Conservation (phyloP, 92 coral and sea anemone species). For the Actinernus sp. region DNA sequence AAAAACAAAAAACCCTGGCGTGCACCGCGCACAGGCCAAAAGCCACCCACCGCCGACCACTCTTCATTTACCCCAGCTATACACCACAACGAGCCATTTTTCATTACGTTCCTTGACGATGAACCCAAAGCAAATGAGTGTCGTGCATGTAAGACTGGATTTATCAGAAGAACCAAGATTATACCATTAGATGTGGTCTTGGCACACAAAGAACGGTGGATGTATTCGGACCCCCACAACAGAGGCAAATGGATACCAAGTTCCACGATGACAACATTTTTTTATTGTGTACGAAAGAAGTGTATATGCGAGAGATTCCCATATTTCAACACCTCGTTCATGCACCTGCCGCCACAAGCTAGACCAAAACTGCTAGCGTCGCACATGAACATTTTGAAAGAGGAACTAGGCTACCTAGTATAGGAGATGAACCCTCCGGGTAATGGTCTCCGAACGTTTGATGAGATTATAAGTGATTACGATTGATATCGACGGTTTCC, state of each 20-base stretch:
- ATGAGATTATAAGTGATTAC: too few relatives aligned
- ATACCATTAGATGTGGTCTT: slow-evolving; percentile 35
- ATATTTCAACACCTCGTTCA: slow-evolving; percentile 29
- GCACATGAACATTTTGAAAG: slow-evolving; percentile 4
- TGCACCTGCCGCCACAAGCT: not conserved
- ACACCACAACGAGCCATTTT: slow-evolving; percentile 23
- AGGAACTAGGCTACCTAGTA: slow-evolving; percentile 15
- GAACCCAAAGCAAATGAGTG: slow-evolving; percentile 11
- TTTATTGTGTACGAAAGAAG: slow-evolving; percentile 23
- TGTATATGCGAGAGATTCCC: slow-evolving; percentile 22
- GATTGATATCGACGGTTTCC: too few relatives aligned
- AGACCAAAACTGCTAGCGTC: not conserved
- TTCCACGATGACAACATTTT: slow-evolving; percentile 13
- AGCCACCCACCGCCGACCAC: slow-evolving; percentile 7
- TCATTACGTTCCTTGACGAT: slow-evolving; percentile 5
- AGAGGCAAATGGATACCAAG: slow-evolving; percentile 23
- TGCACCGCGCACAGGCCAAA: too few relatives aligned
- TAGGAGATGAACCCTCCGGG: too few relatives aligned
- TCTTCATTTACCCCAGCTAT: slow-evolving; percentile 8
- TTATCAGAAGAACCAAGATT: slow-evolving; percentile 21
- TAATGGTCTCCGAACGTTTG: too few relatives aligned
- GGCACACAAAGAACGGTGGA: slow-evolving; percentile 40
- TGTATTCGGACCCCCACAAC: slow-evolving; percentile 36
- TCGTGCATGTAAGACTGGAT: slow-evolving; percentile 12
- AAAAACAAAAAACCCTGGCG: too few relatives aligned